phyloP scores from a whole-genome alignment of 1,140 invertebrate species.

The Atta cephalotes region DNA sequence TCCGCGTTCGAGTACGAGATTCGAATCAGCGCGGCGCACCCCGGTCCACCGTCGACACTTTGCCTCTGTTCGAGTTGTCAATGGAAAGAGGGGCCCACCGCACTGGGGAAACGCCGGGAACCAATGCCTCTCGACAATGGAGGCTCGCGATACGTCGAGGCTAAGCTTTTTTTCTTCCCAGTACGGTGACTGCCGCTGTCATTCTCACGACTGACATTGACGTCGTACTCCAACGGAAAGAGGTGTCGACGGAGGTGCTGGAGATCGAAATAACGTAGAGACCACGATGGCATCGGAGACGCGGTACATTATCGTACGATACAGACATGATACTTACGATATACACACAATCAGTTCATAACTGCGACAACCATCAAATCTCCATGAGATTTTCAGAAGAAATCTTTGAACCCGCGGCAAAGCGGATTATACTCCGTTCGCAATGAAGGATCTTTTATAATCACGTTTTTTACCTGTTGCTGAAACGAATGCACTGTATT shows the following conservation, averaged over 20 bases:
- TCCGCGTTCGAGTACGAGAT: constrained; percentile 77
- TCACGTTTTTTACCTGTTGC: constrained; percentile 33
- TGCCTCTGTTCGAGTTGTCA: constrained; percentile 76
- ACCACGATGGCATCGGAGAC: background rate
- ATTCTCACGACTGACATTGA: constrained; percentile 62
- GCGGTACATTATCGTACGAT: background rate
- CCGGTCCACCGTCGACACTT: constrained; percentile 74
- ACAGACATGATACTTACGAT: background rate
- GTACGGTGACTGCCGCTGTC: constrained; percentile 55
- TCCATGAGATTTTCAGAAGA: background rate
- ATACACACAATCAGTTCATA: constrained; percentile 32
- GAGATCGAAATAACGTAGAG: constrained; percentile 58
- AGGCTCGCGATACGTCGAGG: constrained; percentile 55
- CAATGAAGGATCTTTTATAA: constrained; percentile 15
- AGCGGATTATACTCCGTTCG: constrained; percentile 29
- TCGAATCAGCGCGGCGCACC: constrained; percentile 70
- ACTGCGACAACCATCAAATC: constrained; percentile 52
- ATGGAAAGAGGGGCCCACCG: constrained; percentile 61
- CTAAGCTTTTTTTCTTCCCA: constrained; percentile 62
- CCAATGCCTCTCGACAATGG: constrained; percentile 71
- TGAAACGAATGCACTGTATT: background rate
- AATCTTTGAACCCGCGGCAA: background rate
- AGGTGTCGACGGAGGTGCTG: constrained; percentile 56
- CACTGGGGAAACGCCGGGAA: constrained; percentile 42
- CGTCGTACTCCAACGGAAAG: constrained; percentile 65